These are phyloP conservation scores for Athalia circularis DNA, from an alignment of 2,888 invertebrate genomes.

Conservation along the genomic window DNA sequence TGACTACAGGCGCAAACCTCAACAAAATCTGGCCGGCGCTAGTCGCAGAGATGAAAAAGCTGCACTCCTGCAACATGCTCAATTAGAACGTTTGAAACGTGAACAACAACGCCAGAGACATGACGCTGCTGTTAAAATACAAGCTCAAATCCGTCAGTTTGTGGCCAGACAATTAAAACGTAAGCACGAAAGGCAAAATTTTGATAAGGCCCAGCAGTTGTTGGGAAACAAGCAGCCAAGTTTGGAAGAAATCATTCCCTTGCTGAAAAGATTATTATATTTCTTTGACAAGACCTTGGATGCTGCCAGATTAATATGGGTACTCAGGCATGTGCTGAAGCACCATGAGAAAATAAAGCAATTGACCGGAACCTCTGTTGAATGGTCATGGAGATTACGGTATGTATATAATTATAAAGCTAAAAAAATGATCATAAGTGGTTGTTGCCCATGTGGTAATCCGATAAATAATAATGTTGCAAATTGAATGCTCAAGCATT, in stretches of 20 bases:
- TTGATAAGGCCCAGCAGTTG: constrained; percentile 79
- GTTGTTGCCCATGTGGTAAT: background rate
- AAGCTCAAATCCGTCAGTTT: constrained; percentile 87
- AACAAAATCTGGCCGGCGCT: constrained; percentile 93
- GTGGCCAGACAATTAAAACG: constrained; percentile 82
- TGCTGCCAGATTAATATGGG: constrained; percentile 78
- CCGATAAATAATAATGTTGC: no score
- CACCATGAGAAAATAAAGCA: constrained; percentile 71
- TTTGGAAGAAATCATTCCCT: constrained; percentile 75
- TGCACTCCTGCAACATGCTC: constrained; percentile 86
- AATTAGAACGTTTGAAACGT: constrained; percentile 90
- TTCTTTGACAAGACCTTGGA: constrained; percentile 85
- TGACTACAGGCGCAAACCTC: constrained; percentile 89
- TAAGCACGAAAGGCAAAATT: constrained; percentile 80
- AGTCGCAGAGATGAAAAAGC: constrained; percentile 84
- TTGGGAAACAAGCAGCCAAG: constrained; percentile 73
- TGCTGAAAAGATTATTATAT: constrained; percentile 84
- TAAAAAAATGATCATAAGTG: background rate
- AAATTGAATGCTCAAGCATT: no score
- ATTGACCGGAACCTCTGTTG: constrained; percentile 64
- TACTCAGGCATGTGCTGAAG: constrained; percentile 72
- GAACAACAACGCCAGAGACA: constrained; percentile 86
- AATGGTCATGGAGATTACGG: constrained; percentile 74
- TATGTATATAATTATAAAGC: constrained; percentile 51
- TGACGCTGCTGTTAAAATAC: constrained; percentile 87